Base-by-base conservation (phyloP, 2,888 invertebrate genomes). In the Clistopyga incitator region DNA sequence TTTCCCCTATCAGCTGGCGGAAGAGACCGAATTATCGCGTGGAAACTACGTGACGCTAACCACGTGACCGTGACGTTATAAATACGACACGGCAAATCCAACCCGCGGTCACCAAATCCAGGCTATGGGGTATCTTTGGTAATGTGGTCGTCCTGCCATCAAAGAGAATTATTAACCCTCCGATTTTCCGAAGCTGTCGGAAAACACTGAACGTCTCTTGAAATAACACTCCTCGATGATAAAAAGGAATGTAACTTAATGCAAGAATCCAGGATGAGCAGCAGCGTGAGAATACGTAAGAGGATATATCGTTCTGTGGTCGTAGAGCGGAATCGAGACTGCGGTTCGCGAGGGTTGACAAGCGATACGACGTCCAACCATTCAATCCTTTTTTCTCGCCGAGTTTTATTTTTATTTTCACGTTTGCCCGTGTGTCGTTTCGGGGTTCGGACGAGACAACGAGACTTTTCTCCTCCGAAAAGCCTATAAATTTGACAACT, bases 1-100 rank as follows among this genome's bases (percentile, higher is more conserved):
- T 82, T 82, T 82, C 82, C 82, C 59, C 84, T 70, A 86, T 89
- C 89, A 89, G 88, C 88, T 89, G 88, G 86, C 86, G 81, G 85
- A 86, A 85, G 86, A 82, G 23, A 38, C 52, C 23, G 34, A 45
- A 70, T 54, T 18, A 76, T 59, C 59, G 34, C 56, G 34, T 82
- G 84, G 79, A 84, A 82, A 85, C 78, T 75, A 52, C 42, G 64
- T 38, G 11, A 52, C 8, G 72, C 47, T 34, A 47, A 23, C 71
- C 42, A 50, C 85, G 68, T 70, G 84, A 82, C 75, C 82, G 85
- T 86, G 85, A 86, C 84, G 61, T 34, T 20, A 20, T 15, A 25
- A 23, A 15, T 10, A 61, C 54, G 23, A 38, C 20, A 1, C 23
- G 45, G 45, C 13, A 45, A 65, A 45, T 45, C 23, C 20, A 45